Base-by-base conservation (phyloP, 1,140 invertebrate species). In the Triops cancriformis region DNA sequence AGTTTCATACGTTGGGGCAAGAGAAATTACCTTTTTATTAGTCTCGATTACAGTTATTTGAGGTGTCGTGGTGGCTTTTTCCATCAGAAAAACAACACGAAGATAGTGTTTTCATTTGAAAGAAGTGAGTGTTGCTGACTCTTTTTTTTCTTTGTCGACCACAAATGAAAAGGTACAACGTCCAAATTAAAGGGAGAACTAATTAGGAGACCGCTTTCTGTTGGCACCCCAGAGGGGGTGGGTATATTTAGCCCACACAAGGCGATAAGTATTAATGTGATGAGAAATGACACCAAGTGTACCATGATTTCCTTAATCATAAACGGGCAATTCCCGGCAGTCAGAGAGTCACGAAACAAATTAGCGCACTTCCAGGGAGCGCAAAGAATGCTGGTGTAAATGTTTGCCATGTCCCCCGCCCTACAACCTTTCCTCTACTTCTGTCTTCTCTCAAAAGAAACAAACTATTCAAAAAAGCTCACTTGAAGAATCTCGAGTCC, bases 221-320 rank as follows among this genome's bases (percentile, higher is more conserved):
- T 64, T 64, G 51, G 51, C 51, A 64, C 51, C 51, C 51, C 51
- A 64, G 51, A 64, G 51, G 51, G 45, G 51, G 51, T 64, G 51
- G 51, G 51, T 64, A 64, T 64, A 64, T 64, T 64, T 64, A 64
- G 51, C 51, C 51, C 51, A 64, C 51, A 64, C 51, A 64, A 64
- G 51, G 51, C 51, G 51, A 64, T 64, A 64, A 64, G 51, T 64
- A 64, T 64, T 64, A 64, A 64, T 23, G 14, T 23, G 51, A 64
- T 64, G 51, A 64, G 51, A 64, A 64, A 64, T 64, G 51, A 64
- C 14, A 64, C 51, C 51, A 14, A n/a, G 51, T 64, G 51, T 64
- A 64, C 51, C 51, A 23, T 64, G 51, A 64, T 23, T 64, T 64
- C 51, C 51, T 64, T 64, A 64, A 64, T 23, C 51, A 64, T 23